Conservation (phyloP, 1,140 invertebrate species). For the Drosophila persimilis region DNA sequence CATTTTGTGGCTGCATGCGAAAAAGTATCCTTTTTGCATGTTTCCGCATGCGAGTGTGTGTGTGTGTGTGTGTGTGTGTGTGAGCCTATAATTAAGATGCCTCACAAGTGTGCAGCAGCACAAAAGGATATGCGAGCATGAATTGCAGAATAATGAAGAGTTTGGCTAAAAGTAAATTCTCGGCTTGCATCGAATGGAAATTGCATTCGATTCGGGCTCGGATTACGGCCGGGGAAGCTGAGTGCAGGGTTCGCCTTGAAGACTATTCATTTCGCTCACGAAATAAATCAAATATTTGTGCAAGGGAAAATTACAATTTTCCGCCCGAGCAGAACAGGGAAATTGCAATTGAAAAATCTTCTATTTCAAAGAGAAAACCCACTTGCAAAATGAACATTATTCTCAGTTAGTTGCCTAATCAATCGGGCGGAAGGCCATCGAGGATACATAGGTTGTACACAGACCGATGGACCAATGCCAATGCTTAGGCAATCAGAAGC, state of each 20-base stretch:
- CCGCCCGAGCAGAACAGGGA: neutral
- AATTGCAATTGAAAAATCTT: conserved; percentile 26
- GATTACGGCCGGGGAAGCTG: neutral
- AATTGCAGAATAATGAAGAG: conserved; percentile 19
- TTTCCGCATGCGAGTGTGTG: neutral
- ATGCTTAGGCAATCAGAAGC: conserved; percentile 19
- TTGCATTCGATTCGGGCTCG: conserved; percentile 6
- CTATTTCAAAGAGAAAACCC: conserved; percentile 11
- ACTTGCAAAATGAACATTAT: conserved; percentile 17
- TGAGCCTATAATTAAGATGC: conserved; percentile 45
- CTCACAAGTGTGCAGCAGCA: conserved; percentile 28
- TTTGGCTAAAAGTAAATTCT: conserved; percentile 10
- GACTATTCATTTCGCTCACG: conserved; percentile 22
- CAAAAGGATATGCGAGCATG: neutral
- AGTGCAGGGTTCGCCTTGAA: conserved; percentile 18
- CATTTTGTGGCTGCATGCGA: conserved; percentile 44
- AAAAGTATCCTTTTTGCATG: conserved; percentile 11
- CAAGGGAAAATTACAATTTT: conserved; percentile 38
- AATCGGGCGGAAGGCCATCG: too few relatives aligned
- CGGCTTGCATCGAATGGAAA: conserved; percentile 29
- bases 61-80: neutral
- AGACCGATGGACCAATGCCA: too few relatives aligned
- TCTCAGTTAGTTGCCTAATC: too few relatives aligned
- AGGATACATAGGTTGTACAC: too few relatives aligned
- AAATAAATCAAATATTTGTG: conserved; percentile 23